These are phyloP conservation scores for Uria lomvia DNA, from an alignment of 2,113 vertebrate genomes.

Conservation along the genomic window DNA sequence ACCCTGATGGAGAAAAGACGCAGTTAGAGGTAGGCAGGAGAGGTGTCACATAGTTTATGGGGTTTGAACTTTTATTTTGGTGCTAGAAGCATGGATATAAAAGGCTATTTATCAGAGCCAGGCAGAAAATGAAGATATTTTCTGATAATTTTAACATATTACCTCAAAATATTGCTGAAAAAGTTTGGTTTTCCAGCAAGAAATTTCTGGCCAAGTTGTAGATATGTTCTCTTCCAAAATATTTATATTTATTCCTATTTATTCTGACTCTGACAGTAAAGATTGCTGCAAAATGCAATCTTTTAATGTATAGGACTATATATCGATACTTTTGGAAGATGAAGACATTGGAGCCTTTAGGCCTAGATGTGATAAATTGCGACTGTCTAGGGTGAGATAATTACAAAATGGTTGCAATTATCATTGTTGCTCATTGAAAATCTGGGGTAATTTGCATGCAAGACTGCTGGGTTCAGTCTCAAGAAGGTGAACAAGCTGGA, in stretches of 20 bases:
- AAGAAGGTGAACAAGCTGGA: conserved; percentile 47
- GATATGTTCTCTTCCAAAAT: not conserved
- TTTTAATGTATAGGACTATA: not conserved
- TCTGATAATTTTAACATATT: not conserved
- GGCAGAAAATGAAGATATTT: not conserved
- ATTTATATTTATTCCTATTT: not conserved
- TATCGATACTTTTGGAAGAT: not conserved
- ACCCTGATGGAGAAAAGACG: conserved; percentile 20
- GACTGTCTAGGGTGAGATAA: conserved; percentile 16
- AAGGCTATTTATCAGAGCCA: not conserved
- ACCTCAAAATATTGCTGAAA: not conserved
- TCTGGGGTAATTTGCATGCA: conserved; percentile 6
- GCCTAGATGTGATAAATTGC: conserved; percentile 1
- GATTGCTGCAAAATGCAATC: not conserved
- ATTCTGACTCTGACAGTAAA: not conserved
- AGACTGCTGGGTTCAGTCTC: not conserved
- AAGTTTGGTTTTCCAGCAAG: not conserved
- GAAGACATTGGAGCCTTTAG: not conserved
- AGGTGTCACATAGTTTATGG: not conserved
- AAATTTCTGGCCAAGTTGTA: not conserved
- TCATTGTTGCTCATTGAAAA: not conserved
- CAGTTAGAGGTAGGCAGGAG: not conserved
- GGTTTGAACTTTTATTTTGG: conserved; percentile 10
- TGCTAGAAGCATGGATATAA: not conserved
- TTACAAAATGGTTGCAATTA: conserved; percentile 34